Evolutionary conservation across 2,888 invertebrate genomes (phyloP).

Genomic region (Drosophila subsilvestris): DNA sequence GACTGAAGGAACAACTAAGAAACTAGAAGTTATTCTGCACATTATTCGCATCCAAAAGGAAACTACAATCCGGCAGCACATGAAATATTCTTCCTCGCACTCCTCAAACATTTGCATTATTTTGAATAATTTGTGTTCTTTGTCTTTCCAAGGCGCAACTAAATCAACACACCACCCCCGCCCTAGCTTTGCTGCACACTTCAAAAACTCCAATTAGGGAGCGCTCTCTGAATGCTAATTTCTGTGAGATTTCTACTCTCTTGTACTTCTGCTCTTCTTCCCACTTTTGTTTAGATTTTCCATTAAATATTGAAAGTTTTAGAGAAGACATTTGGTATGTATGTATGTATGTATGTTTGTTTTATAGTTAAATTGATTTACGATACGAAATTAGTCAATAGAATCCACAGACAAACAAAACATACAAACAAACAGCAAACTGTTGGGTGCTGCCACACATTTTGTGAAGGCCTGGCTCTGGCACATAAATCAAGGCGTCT

Average conservation of each 20-base stretch:
- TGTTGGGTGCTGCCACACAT: conserved; percentile 5
- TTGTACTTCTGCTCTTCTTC: background rate
- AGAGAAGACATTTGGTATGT: conserved; percentile 34
- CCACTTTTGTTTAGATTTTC: conserved; percentile 53
- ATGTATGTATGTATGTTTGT: conserved; percentile 20
- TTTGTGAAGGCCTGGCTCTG: conserved; percentile 15
- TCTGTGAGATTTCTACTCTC: conserved; percentile 17
- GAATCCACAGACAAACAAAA: conserved; percentile 32
- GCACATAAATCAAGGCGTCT: conserved; percentile 71
- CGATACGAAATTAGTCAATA: conserved; percentile 75
- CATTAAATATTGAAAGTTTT: conserved; percentile 50
- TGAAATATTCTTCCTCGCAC: background rate
- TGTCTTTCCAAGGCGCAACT: background rate
- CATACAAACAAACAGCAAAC: conserved; percentile 46
- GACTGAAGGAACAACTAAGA: too few species aligned
- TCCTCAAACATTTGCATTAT: background rate
- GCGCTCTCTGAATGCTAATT: conserved; percentile 20
- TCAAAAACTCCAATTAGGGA: background rate
- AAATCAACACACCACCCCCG: background rate
- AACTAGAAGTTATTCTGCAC: too few species aligned
- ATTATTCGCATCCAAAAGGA: too few species aligned
- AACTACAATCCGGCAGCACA: too few species aligned
- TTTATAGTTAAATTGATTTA: conserved; percentile 77
- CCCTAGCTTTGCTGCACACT: background rate
- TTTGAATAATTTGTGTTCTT: background rate